A percentile compares a stretch with the other conserved stretches of the same genome.
phyloP scores from a whole-genome alignment of 2,797 vertebrate species.

The Oreochromis grahami region DNA sequence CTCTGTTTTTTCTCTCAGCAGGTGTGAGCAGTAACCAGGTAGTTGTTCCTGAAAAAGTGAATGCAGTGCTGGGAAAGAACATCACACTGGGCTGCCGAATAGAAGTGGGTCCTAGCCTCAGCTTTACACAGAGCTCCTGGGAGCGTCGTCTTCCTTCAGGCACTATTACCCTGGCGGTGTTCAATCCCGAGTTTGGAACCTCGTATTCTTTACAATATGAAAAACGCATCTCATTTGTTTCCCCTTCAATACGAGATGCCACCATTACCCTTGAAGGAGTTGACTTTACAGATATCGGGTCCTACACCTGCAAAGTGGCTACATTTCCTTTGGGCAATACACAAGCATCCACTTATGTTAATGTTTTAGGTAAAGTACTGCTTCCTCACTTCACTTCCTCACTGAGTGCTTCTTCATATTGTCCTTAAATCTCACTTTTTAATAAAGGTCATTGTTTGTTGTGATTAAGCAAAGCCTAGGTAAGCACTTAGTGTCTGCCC shows the following conservation, averaged over 20 bases:
- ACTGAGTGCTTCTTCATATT: background rate
- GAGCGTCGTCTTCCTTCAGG: constrained; percentile 84
- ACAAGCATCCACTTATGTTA: constrained; percentile 84
- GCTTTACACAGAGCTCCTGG: constrained; percentile 93
- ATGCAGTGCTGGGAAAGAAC: constrained; percentile 92
- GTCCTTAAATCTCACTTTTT: constrained; percentile 8
- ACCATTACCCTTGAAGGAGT: constrained; percentile 87
- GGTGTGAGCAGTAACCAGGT: constrained; percentile 87
- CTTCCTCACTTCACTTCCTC: background rate
- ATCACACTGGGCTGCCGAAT: constrained; percentile 90
- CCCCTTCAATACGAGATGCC: constrained; percentile 85
- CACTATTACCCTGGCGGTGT: constrained; percentile 88
- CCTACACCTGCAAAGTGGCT: constrained; percentile 92
- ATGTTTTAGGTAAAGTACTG: constrained; percentile 87
- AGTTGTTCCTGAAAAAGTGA: constrained; percentile 83
- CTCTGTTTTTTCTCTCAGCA: constrained; percentile 48
- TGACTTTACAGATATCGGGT: constrained; percentile 81
- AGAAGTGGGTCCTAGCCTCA: constrained; percentile 85
- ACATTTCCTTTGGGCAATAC: constrained; percentile 95
- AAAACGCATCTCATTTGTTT: constrained; percentile 86
- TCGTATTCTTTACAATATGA: constrained; percentile 84
- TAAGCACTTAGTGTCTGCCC: constrained; percentile 14
- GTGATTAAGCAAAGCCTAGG: constrained; percentile 22
- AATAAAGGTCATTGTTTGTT: constrained; percentile 5
- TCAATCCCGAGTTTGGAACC: constrained; percentile 87